Evolutionary conservation across 2,113 vertebrate species (phyloP).

Genomic region (Dryoscopus gambensis): DNA sequence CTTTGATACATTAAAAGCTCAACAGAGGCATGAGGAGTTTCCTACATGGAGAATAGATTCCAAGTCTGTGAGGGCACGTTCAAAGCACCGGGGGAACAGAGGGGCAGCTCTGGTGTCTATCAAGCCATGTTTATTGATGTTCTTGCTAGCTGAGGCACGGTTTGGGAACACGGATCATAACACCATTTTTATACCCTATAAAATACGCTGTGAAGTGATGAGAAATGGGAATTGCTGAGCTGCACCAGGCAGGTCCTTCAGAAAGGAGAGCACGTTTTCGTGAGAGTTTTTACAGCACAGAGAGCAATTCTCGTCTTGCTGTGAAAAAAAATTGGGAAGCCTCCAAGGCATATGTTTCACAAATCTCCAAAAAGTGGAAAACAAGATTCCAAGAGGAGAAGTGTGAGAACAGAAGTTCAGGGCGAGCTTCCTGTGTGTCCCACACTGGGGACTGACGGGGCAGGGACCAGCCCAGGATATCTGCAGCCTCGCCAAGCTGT

Average conservation of each 20-base stretch:
- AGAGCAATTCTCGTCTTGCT: slow-evolving; percentile 4
- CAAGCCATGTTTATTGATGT: slow-evolving; percentile 50
- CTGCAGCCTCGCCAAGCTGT: background rate
- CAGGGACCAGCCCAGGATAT: background rate
- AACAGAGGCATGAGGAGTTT: background rate
- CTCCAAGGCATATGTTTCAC: slow-evolving; percentile 56
- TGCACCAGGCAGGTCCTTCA: slow-evolving; percentile 16
- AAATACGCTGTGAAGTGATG: slow-evolving; percentile 35
- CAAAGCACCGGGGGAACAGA: background rate
- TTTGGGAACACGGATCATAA: slow-evolving; percentile 58
- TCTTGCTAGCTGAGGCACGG: slow-evolving; percentile 37
- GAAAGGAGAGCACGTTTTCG: background rate
- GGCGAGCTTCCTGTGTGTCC: background rate
- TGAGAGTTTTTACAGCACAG: slow-evolving; percentile 11
- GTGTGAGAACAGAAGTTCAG: slow-evolving; percentile 13
- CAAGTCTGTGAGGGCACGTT: background rate
- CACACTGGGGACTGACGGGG: background rate
- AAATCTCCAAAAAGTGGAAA: slow-evolving; percentile 52
- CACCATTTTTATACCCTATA: slow-evolving; percentile 61
- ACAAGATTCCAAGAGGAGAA: slow-evolving; percentile 34
- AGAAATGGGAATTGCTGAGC: slow-evolving; percentile 27
- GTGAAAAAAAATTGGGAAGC: slow-evolving; percentile 32
- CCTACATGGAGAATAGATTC: background rate
- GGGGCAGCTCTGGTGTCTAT: slow-evolving; percentile 40
- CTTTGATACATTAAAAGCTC: background rate